A percentile compares a stretch with the other conserved stretches of the same genome.
These are phyloP conservation scores for Epinephelus cyanopodus DNA, from an alignment of 2,113 vertebrate species.

Conservation along the genomic window DNA sequence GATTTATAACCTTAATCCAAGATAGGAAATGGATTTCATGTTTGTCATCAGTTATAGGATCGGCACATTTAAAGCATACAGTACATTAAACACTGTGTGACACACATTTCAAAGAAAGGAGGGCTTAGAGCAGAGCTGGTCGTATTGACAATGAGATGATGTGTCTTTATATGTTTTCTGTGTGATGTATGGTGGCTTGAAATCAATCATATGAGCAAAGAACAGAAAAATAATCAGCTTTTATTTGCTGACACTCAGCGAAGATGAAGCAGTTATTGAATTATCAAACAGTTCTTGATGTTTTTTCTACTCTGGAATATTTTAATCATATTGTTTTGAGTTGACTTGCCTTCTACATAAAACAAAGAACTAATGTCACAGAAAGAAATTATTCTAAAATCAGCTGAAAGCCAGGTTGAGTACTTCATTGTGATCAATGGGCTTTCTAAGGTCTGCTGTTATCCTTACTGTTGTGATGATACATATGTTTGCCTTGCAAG, in stretches of 20 bases:
- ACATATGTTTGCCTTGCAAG: background rate
- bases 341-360: background rate
- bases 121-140: conserved; percentile 19
- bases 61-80: conserved; percentile 5
- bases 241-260: background rate
- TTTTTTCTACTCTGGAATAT: background rate
- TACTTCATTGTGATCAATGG: background rate
- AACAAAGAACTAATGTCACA: background rate
- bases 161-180: background rate
- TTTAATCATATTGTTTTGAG: background rate
- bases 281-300: too few relatives aligned
- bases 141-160: conserved; percentile 6
- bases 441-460: background rate
- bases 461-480: background rate
- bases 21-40: conserved; percentile 32
- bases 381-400: background rate
- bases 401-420: background rate
- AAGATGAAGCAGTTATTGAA: background rate
- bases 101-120: conserved; percentile 1
- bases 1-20: conserved; percentile 47
- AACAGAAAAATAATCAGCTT: background rate
- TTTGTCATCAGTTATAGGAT: conserved; percentile 15
- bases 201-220: background rate
- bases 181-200: background rate
- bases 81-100: background rate